Conservation (phyloP, 2,797 vertebrate species). For the Leptoclinus maculatus region DNA sequence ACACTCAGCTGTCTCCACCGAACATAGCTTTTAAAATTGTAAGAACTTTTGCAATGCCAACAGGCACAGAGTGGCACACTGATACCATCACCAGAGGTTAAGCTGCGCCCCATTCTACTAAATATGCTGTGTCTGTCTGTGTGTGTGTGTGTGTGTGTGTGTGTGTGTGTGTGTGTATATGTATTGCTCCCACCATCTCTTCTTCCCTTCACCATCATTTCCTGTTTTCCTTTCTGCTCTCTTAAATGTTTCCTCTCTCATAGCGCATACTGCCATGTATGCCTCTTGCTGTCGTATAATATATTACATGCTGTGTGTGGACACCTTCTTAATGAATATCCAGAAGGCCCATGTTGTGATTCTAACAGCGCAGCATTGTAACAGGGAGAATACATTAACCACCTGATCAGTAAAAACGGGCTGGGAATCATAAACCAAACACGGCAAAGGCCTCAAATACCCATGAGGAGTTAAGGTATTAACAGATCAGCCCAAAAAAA, state of each 20-base stretch:
- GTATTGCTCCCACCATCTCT: neutral
- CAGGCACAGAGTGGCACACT: conserved; percentile 9
- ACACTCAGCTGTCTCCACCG: neutral
- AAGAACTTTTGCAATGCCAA: conserved; percentile 4
- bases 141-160: conserved; percentile 1
- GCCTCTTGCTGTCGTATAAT: conserved; percentile 22
- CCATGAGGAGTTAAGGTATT: conserved; percentile 36
- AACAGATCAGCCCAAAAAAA: conserved; percentile 28
- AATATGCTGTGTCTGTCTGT: neutral
- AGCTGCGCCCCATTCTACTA: neutral
- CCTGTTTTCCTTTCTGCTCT: neutral
- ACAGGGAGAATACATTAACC: conserved; percentile 27
- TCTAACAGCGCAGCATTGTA: conserved; percentile 31
- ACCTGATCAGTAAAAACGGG: conserved; percentile 37
- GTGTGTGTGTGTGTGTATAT: neutral
- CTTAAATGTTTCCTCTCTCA: neutral
- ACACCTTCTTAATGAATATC: conserved; percentile 17
- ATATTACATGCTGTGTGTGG: conserved; percentile 3
- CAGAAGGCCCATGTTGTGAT: conserved; percentile 31
- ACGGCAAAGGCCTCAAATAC: conserved; percentile 12
- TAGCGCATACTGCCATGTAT: neutral
- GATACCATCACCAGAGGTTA: conserved; percentile 30
- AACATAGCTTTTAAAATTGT: conserved; percentile 12
- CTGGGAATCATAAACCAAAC: conserved; percentile 23
- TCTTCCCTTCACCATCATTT: neutral